Conservation (phyloP, 92 coral and sea anemone genomes). For the Porites cylindrica region DNA sequence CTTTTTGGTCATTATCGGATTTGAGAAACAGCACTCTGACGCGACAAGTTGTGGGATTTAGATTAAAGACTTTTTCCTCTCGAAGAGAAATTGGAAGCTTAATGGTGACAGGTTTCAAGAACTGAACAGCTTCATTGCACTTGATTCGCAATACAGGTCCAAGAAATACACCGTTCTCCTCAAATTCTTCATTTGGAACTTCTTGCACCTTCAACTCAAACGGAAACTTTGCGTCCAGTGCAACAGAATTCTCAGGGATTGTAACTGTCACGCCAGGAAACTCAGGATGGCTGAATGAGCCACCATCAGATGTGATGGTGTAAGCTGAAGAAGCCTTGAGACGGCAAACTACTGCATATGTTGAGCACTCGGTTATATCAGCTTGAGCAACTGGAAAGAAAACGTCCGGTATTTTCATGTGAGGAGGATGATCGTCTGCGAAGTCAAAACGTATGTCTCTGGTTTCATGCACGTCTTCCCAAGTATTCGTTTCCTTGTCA, state of each 20-base stretch:
- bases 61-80: neutral
- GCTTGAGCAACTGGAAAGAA: no score
- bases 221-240: no score
- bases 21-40: conserved; percentile 22
- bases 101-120: conserved; percentile 32
- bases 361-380: no score
- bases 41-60: neutral
- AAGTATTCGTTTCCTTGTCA: conserved; percentile 9
- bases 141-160: conserved; percentile 27
- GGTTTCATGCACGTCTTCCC: conserved; percentile 6
- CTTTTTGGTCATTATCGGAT: conserved; percentile 1
- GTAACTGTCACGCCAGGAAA: no score
- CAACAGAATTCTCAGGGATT: no score
- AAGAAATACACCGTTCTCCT: neutral
- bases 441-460: neutral
- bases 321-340: no score
- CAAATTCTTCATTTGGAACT: conserved; percentile 25
- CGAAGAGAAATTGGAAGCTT: conserved; percentile 18
- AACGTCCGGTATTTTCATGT: no score
- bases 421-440: no score
- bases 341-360: no score
- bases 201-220: conserved; percentile 24
- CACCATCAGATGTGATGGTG: no score
- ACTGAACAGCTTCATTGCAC: neutral
- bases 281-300: no score